phyloP scores from a whole-genome alignment of 2,888 invertebrate species.

The Dolichopus griseipennis region DNA sequence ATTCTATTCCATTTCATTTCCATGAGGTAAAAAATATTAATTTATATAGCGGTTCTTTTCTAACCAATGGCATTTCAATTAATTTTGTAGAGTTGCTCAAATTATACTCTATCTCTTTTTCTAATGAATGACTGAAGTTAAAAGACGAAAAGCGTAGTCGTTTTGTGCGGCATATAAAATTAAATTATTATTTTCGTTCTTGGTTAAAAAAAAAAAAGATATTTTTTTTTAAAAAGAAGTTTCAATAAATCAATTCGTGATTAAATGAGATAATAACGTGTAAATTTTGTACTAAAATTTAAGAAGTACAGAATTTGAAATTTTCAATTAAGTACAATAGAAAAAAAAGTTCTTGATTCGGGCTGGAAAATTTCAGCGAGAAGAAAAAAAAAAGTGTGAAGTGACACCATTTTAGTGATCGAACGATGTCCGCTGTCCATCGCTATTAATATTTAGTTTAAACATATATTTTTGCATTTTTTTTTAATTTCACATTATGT shows the following conservation, averaged over 20 bases:
- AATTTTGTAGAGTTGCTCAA: neutral
- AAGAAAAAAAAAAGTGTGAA: neutral
- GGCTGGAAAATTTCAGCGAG: neutral
- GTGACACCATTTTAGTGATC: slow-evolving; percentile 6
- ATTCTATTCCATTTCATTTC: too few relatives aligned
- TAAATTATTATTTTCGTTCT: slow-evolving; percentile 3
- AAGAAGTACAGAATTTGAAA: neutral
- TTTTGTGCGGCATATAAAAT: slow-evolving; percentile 6
- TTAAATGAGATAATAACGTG: neutral
- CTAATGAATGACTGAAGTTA: neutral
- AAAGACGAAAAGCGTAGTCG: slow-evolving; percentile 6
- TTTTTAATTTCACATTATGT: neutral
- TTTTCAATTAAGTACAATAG: neutral
- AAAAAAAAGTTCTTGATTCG: neutral
- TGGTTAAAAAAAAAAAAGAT: neutral
- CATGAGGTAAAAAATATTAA: too few relatives aligned
- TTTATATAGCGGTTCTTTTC: neutral
- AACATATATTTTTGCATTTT: neutral
- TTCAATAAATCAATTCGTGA: neutral
- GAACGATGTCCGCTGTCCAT: slow-evolving; percentile 4
- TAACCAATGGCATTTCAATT: neutral
- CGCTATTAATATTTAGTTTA: neutral
- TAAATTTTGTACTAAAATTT: neutral
- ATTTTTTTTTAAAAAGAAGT: neutral
- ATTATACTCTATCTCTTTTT: neutral